phyloP scores from a whole-genome alignment of 2,797 vertebrate species.

The Tarsius wallacei region DNA sequence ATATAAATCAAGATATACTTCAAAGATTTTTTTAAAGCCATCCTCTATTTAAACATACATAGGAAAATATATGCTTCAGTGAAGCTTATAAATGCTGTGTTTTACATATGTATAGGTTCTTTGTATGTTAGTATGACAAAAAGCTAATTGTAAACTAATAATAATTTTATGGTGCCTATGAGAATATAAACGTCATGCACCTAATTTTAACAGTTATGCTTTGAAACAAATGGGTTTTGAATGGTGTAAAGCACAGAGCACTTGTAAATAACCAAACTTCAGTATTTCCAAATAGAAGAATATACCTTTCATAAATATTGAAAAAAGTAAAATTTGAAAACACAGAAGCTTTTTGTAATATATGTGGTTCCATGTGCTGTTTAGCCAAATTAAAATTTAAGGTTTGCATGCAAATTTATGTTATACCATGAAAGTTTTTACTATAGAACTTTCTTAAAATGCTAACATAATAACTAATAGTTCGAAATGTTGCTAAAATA shows the following conservation, averaged over 20 bases:
- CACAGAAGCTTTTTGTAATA: neutral
- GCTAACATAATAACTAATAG: neutral
- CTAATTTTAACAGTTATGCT: conserved; percentile 2
- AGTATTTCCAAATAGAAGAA: neutral
- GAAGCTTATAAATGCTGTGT: conserved; percentile 24
- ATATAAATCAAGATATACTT: neutral
- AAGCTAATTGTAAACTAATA: conserved; percentile 49
- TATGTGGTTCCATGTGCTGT: neutral
- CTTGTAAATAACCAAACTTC: conserved; percentile 60
- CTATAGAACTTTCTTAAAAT: neutral
- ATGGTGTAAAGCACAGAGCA: neutral
- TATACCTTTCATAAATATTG: conserved; percentile 2
- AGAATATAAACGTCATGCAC: neutral
- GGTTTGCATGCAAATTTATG: neutral
- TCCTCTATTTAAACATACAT: neutral
- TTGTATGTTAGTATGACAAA: neutral
- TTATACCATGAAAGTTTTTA: conserved; percentile 12
- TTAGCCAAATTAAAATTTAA: conserved; percentile 52
- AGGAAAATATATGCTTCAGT: neutral
- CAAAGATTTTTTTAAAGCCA: neutral
- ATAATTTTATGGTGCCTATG: neutral
- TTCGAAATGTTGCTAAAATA: neutral
- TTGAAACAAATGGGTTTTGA: conserved; percentile 59
- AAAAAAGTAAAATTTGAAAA: conserved; percentile 57
- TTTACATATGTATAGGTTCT: conserved; percentile 43